Conservation (phyloP, 2,113 vertebrate species). For the Parus major region DNA sequence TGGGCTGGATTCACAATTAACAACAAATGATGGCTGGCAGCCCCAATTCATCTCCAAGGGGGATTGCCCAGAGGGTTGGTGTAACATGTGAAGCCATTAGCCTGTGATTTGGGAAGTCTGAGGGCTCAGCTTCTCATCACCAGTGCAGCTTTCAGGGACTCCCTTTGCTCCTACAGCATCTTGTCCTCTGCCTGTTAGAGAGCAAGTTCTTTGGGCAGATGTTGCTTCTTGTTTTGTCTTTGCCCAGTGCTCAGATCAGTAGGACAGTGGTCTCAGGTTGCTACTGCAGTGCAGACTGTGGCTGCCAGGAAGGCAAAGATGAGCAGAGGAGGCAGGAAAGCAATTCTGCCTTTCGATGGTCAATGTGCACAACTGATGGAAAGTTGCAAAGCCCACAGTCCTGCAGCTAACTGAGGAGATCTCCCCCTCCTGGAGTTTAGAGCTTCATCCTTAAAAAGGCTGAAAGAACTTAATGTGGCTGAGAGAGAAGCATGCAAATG, state of each 20-base stretch:
- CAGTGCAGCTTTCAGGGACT: neutral
- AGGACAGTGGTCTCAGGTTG: neutral
- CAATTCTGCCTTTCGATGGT: neutral
- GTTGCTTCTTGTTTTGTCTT: neutral
- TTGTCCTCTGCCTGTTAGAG: neutral
- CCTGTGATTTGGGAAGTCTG: neutral
- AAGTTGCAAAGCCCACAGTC: neutral
- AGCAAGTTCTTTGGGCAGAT: neutral
- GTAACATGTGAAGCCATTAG: neutral
- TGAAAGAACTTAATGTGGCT: neutral
- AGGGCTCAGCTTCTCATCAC: neutral
- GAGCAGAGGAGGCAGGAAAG: neutral
- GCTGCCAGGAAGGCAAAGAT: neutral
- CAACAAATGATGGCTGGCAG: neutral
- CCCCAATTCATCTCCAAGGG: rapidly evolving
- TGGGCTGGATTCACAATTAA: neutral
- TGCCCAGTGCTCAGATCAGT: neutral
- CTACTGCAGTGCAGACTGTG: neutral
- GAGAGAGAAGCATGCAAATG: neutral
- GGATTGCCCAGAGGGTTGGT: neutral
- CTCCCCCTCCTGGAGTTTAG: neutral
- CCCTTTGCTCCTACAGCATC: neutral
- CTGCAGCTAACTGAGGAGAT: neutral
- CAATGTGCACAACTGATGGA: neutral
- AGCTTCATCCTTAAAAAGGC: neutral